Evolutionary conservation across 2,888 invertebrate species (phyloP).

Genomic region (Lathronympha strigana): DNA sequence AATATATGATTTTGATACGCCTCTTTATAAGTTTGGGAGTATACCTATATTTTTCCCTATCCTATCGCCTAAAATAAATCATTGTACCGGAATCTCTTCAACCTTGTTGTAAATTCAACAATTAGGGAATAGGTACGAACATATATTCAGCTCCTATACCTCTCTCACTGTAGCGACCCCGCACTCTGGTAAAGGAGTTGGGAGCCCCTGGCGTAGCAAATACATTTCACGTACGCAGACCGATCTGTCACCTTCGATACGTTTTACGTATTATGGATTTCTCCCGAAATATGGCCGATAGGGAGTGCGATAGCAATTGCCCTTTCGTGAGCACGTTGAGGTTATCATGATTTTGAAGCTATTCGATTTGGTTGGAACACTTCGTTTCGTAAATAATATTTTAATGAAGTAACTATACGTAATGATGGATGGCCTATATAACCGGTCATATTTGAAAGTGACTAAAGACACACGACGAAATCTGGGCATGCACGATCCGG

Average conservation of each 20-base stretch:
- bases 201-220: too few relatives aligned
- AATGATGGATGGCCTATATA: neutral
- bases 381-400: too few relatives aligned
- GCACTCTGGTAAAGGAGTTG: too few relatives aligned
- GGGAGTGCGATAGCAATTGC: neutral
- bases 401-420: too few relatives aligned
- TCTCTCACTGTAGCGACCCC: neutral
- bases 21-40: too few relatives aligned
- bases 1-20: too few relatives aligned
- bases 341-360: neutral
- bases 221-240: neutral
- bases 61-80: too few relatives aligned
- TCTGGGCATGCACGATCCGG: too few relatives aligned
- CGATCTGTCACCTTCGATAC: slow-evolving; percentile 1
- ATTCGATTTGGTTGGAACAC: neutral
- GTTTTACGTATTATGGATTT: slow-evolving; percentile 1
- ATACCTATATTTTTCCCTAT: too few relatives aligned
- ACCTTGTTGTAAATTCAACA: neutral
- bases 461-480: too few relatives aligned
- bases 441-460: neutral
- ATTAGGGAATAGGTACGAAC: neutral
- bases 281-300: slow-evolving; percentile 1
- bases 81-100: too few relatives aligned
- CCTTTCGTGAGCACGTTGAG: slow-evolving; percentile 4
- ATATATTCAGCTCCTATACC: neutral